Evolutionary conservation across 1,140 invertebrate genomes (phyloP), one percentile per base, ranked within the genome.

Genomic region (Psix sp.): DNA sequence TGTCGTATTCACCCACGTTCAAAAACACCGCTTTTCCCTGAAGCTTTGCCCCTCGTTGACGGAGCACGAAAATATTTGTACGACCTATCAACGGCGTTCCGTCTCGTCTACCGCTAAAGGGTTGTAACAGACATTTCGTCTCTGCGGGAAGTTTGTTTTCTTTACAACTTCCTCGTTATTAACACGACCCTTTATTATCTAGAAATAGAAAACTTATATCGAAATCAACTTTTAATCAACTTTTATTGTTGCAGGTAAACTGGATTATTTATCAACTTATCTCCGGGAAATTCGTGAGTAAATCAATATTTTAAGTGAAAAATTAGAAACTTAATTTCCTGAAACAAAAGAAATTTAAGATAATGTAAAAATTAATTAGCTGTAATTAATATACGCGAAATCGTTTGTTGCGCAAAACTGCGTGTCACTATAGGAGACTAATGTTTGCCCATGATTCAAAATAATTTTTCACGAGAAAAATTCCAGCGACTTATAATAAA

Each of bases 11-110:
- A 54, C 52, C 59, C 54, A 67, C 39, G 40, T 29, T 65, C 52
- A 36, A 63, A 71, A 63, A 63, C 40, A 65, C 45, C 51, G 40
- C 52, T 65, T 59, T 72, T 68, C 60, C 54, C 38, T 42, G 49
- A 45, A 40, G 60, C 59, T 59, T 63, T 39, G 17, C 57, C 65
- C 59, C 48, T 65, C 40, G 56, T 68, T 74, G 49, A 68, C 52
- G 46, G 40, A 13, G 52, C 66, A 65, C 66, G 66, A 77, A 60
- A 74, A 77, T 77, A 77, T 77, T 77, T 77, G 62, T 62, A 59
- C 75, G 62, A 74, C 63, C 48, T 67, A 46, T 62, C 66, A 52
- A 74, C 33, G 33, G 9, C 18, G 46, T 74, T 67, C 62, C 75
- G 74, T 79, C 75, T 77, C 68, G 67, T 78, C 60, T 62, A 35